Base-by-base conservation (phyloP, 2,797 vertebrate species). In the Sebastes vulpes region DNA sequence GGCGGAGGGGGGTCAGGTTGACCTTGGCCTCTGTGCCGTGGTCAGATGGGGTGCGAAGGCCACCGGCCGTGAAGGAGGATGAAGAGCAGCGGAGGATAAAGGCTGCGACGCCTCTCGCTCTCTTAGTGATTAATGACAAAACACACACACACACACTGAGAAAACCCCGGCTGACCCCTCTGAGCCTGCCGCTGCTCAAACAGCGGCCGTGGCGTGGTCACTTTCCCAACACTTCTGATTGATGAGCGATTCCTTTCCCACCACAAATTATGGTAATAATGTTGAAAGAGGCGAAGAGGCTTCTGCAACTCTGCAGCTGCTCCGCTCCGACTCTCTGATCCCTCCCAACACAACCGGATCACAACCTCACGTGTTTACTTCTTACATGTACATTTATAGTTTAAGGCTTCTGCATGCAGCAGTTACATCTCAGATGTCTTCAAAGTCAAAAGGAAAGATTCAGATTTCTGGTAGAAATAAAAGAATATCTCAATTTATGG, bases 11-110 rank as follows among this genome's bases (percentile, higher is more conserved):
- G 56, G 8, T 35, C 65, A 73, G 60, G 73, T 60, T 95, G 95
- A 94, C 95, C 95, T 95, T 96, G 95, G 94, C 94, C 94, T 95
- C 91, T 86, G 89, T 42, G 73, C 21, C 2, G 74, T 93, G 93
- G 94, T 95, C 94, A 95, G 93, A 90, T 94, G 91, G 88, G 92
- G 38, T 86, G 88, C 70, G 85, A 91, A 90, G 90, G 91, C 93
- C 92, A 88, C 90, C 69, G 83, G 84, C 76, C 76, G 59, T 59
- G 84, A 78, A 70, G 75, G 75, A 77, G 26, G 79, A 82, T 46
- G 82, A 80, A 63, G 85, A 85, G 70, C 48, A 53, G 10, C 31
- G 18, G 73, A 31, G 72, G 72, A 90, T 83, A 82, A 90, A 87
- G 66, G 48, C 70, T 59, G 81, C 23, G 79, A 86, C 20, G 73